Conservation (phyloP, 2,113 vertebrate species). For the Pandion haliaetus region DNA sequence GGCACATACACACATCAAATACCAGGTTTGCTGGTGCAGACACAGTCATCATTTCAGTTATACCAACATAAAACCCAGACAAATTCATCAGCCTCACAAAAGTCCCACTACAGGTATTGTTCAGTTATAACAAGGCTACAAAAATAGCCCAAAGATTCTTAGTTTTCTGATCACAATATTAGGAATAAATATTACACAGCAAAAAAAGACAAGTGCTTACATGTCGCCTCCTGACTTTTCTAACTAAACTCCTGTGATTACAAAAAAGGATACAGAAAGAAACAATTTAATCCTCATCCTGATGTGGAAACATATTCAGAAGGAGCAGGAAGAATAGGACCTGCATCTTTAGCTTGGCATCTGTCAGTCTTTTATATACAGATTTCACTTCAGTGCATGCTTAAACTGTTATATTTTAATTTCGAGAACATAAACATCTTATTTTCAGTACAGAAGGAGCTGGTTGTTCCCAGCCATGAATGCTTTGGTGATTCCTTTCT, state of each 20-base stretch:
- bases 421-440: neutral
- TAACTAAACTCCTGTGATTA: neutral
- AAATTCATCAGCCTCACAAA: neutral
- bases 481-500: neutral
- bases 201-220: neutral
- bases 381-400: neutral
- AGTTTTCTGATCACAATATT: neutral
- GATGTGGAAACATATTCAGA: neutral
- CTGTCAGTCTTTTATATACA: neutral
- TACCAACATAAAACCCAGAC: neutral
- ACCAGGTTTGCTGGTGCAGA: neutral
- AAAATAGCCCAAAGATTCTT: neutral
- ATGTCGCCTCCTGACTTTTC: neutral
- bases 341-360: neutral
- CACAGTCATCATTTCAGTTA: neutral
- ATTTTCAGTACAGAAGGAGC: neutral
- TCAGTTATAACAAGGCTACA: neutral
- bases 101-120: neutral
- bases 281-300: neutral
- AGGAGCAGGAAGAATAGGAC: neutral
- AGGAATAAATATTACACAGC: neutral
- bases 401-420: neutral
- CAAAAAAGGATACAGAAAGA: neutral
- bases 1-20: fast-evolving
- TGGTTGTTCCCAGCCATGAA: neutral